These are phyloP conservation scores for Yponomeuta sedellus DNA, from an alignment of 2,888 invertebrate species.

Conservation along the genomic window DNA sequence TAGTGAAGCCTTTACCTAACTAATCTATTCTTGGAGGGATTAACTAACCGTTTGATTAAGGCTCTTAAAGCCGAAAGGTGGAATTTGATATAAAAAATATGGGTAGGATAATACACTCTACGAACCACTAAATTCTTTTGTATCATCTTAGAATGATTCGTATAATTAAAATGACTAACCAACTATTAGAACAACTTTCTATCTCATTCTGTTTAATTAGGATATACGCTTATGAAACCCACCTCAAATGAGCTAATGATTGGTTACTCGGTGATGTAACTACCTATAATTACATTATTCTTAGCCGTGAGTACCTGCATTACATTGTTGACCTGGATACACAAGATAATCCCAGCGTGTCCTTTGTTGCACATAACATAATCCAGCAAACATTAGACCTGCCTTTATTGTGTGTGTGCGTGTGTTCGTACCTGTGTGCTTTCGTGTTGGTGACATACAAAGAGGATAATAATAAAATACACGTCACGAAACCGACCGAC, in stretches of 20 bases:
- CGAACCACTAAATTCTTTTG: neutral
- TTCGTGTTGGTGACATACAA: neutral
- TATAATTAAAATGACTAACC: neutral
- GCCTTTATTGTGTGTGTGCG: too few relatives aligned
- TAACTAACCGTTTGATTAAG: neutral
- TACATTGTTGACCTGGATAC: constrained; percentile 6
- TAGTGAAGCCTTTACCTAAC: neutral
- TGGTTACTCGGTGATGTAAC: constrained; percentile 12
- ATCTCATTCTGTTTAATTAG: constrained; percentile 11
- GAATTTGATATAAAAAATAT: neutral
- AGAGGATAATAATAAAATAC: neutral
- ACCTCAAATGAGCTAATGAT: constrained; percentile 8
- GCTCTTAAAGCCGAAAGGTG: neutral
- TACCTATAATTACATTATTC: neutral
- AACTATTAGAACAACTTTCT: neutral
- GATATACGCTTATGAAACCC: constrained; percentile 3
- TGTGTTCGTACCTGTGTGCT: neutral
- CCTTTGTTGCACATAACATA: constrained; percentile 9
- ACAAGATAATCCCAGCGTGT: constrained; percentile 7
- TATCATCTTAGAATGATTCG: neutral
- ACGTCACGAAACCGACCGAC: neutral
- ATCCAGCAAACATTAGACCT: constrained; percentile 11
- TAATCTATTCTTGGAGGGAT: neutral
- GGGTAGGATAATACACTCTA: neutral
- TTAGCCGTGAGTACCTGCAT: neutral